These are phyloP conservation scores for Passer domesticus DNA, from an alignment of 2,113 vertebrate genomes.

Conservation along the genomic window DNA sequence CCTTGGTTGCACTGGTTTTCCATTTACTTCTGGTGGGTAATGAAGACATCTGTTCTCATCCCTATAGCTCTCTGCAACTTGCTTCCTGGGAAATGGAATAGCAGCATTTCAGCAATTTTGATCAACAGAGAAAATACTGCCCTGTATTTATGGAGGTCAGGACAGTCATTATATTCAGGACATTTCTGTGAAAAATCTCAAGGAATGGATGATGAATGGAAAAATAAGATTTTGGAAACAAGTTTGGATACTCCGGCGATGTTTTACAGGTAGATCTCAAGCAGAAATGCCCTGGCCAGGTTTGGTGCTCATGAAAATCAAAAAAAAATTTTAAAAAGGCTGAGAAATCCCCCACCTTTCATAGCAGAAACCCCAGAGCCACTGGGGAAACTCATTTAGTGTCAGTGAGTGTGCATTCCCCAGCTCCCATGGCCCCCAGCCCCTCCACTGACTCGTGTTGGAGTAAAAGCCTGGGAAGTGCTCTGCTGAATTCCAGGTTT, in stretches of 20 bases:
- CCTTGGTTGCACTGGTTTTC: constrained; percentile 27
- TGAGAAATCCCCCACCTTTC: not conserved
- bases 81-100: constrained; percentile 38
- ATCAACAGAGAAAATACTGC: constrained; percentile 23
- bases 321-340: too few species aligned
- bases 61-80: constrained; percentile 2
- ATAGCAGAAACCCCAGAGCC: not conserved
- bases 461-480: not conserved
- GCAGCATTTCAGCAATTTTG: constrained; percentile 11
- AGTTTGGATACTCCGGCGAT: not conserved
- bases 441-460: rapidly evolving
- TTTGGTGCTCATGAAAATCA: not conserved
- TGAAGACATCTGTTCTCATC: constrained; percentile 46
- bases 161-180: constrained; percentile 11
- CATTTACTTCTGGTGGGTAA: constrained; percentile 30
- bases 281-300: not conserved
- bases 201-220: not conserved
- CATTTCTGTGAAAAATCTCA: not conserved
- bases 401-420: not conserved
- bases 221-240: not conserved
- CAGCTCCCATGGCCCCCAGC: not conserved
- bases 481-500: not conserved
- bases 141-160: constrained; percentile 41
- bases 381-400: not conserved
- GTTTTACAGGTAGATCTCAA: not conserved